These are phyloP conservation scores for Tetrapedia diversipes DNA, from an alignment of 2,888 invertebrate genomes.

Conservation along the genomic window DNA sequence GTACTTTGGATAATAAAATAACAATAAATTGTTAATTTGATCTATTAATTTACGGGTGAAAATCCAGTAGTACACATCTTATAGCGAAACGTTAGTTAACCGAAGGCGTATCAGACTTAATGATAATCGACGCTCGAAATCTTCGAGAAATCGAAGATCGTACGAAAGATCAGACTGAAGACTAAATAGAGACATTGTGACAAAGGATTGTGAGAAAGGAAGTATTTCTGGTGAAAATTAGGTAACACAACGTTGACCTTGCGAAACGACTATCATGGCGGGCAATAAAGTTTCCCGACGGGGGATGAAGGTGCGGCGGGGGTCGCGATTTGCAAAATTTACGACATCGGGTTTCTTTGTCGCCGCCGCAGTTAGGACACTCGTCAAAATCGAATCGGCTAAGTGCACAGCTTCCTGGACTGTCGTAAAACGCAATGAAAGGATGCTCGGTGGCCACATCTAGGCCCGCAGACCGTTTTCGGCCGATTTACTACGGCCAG, in stretches of 20 bases:
- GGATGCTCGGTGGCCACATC: slow-evolving; percentile 66
- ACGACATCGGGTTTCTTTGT: slow-evolving; percentile 47
- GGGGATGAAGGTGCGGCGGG: neutral
- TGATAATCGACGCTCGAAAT: too few species aligned
- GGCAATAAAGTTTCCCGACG: slow-evolving; percentile 22
- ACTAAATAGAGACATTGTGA: too few species aligned
- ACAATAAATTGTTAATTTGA: too few species aligned
- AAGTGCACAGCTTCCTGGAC: slow-evolving; percentile 67
- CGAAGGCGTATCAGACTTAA: too few species aligned
- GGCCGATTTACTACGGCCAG: slow-evolving; percentile 49
- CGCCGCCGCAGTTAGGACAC: slow-evolving; percentile 30
- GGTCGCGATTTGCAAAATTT: slow-evolving; percentile 68
- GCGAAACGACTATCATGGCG: slow-evolving; percentile 6
- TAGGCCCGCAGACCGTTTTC: slow-evolving; percentile 60
- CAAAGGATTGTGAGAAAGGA: too few species aligned
- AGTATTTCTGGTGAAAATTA: neutral
- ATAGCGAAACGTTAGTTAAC: too few species aligned
- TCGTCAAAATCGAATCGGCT: slow-evolving; percentile 65
- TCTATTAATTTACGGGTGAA: too few species aligned
- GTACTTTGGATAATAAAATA: too few species aligned
- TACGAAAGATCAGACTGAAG: too few species aligned
- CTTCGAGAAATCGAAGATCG: too few species aligned
- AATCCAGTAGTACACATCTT: too few species aligned
- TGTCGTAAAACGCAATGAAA: slow-evolving; percentile 63
- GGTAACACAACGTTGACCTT: slow-evolving; percentile 7